Conservation (phyloP, 2,113 vertebrate species). For the Gymnorhina tibicen region DNA sequence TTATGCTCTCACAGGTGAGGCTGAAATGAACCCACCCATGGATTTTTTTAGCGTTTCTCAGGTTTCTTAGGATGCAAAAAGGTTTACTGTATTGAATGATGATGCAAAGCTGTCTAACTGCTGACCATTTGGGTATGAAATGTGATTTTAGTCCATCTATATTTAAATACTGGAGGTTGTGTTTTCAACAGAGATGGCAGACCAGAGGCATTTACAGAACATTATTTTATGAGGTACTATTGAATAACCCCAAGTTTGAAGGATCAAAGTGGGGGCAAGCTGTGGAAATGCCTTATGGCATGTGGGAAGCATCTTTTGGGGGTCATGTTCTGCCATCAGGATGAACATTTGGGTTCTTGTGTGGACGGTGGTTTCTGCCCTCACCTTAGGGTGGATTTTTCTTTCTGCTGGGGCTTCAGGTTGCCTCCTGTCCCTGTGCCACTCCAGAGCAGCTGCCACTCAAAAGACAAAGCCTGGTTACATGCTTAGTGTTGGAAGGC, state of each 20-base stretch:
- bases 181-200: background rate
- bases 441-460: background rate
- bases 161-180: background rate
- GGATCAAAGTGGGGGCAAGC: fast-evolving
- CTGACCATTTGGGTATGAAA: background rate
- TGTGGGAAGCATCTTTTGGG: background rate
- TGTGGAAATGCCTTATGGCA: fast-evolving
- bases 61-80: background rate
- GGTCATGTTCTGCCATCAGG: background rate
- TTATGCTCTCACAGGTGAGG: background rate
- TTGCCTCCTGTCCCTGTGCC: fast-evolving
- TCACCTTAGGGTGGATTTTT: fast-evolving
- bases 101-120: background rate
- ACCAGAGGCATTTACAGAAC: background rate
- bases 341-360: background rate
- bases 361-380: background rate
- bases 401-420: background rate
- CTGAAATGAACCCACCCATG: background rate
- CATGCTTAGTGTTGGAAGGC: background rate
- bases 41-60: background rate
- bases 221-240: background rate
- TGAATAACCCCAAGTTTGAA: background rate
- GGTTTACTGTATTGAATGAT: background rate
- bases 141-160: fast-evolving
- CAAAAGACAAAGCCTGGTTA: background rate